These are phyloP conservation scores for Eupleurogrammus muticus DNA, from an alignment of 2,797 vertebrate species.

Conservation along the genomic window DNA sequence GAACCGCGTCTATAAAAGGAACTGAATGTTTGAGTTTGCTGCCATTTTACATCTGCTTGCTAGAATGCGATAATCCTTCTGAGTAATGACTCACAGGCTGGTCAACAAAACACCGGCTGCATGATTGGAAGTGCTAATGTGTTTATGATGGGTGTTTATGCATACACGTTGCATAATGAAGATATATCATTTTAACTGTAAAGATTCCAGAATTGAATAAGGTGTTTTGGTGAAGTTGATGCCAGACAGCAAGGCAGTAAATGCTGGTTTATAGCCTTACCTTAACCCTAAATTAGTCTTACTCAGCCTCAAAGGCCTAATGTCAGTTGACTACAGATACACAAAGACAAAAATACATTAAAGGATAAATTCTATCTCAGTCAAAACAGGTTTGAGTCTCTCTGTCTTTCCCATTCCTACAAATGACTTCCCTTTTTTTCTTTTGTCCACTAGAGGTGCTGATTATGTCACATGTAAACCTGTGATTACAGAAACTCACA, in stretches of 20 bases:
- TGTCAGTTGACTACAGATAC: neutral
- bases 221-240: slow-evolving; percentile 14
- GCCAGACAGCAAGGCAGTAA: slow-evolving; percentile 3
- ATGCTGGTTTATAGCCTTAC: neutral
- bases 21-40: slow-evolving; percentile 28
- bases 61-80: neutral
- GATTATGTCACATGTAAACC: neutral
- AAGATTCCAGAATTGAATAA: slow-evolving; percentile 13
- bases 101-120: neutral
- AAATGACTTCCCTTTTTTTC: neutral
- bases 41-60: slow-evolving; percentile 23
- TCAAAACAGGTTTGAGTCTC: neutral
- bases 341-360: neutral
- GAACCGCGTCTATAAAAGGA: slow-evolving; percentile 67
- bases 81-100: neutral
- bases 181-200: slow-evolving; percentile 3
- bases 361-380: neutral
- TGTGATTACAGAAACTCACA: neutral
- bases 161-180: neutral
- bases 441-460: slow-evolving; percentile 34
- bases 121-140: neutral
- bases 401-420: neutral
- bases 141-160: neutral
- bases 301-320: neutral
- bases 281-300: neutral